Conservation (phyloP, 2,113 vertebrate species). For the Oncorhynchus tshawytscha region DNA sequence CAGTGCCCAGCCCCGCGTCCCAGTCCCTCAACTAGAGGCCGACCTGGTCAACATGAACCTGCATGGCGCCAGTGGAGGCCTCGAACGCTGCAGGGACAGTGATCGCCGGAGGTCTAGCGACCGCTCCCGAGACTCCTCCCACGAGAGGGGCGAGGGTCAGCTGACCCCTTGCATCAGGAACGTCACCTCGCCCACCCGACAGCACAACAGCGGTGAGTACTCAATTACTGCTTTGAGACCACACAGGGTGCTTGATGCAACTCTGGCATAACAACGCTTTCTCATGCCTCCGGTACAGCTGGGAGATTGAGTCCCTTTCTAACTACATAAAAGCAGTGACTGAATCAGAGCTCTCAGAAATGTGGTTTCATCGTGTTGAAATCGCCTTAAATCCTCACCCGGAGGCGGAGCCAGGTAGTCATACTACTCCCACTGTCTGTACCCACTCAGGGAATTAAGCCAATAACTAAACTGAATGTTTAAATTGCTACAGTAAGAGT, state of each 20-base stretch:
- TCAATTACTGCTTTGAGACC: too few species aligned
- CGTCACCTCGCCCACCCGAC: conserved; percentile 93
- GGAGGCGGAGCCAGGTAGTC: too few species aligned
- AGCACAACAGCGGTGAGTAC: conserved; percentile 83
- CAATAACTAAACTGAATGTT: background rate
- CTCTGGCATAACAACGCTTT: too few species aligned
- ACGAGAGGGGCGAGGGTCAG: conserved; percentile 89
- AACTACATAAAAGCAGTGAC: too few species aligned
- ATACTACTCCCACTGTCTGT: too few species aligned
- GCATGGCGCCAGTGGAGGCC: conserved; percentile 75
- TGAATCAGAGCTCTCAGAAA: too few species aligned
- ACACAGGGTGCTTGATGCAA: too few species aligned
- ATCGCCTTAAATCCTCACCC: too few species aligned
- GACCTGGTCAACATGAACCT: conserved; percentile 85
- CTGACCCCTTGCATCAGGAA: conserved; percentile 98
- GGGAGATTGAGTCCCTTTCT: too few species aligned
- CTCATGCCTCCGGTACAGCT: too few species aligned
- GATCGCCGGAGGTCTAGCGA: conserved; percentile 88
- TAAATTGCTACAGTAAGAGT: too few species aligned
- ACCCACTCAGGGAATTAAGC: background rate
- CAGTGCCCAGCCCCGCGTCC: conserved; percentile 79
- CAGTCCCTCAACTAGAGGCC: conserved; percentile 72
- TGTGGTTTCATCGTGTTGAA: too few species aligned
- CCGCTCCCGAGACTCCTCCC: conserved; percentile 93
- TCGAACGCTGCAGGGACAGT: conserved; percentile 80